These are phyloP conservation scores for Ecdyonurus torrentis DNA, from an alignment of 2,888 invertebrate genomes.

Conservation along the genomic window DNA sequence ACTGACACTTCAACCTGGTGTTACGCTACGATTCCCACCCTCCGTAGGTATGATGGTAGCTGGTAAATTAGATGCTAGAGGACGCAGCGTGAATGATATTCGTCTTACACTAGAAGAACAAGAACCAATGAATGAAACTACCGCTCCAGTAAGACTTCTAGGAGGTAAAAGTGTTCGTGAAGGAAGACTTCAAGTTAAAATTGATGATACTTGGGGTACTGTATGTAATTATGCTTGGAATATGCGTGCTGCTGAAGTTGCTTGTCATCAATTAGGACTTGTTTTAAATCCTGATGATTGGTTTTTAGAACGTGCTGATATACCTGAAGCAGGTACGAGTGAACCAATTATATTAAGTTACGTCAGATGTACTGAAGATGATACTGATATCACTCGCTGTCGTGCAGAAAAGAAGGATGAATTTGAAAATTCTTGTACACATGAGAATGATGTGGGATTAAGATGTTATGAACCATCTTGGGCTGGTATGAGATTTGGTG, in stretches of 20 bases:
- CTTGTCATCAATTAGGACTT: slow-evolving; percentile 87
- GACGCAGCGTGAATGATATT: slow-evolving; percentile 62
- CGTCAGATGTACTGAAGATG: slow-evolving; percentile 79
- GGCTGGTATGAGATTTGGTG: slow-evolving; percentile 85
- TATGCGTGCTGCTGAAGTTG: slow-evolving; percentile 74
- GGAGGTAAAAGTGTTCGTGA: slow-evolving; percentile 67
- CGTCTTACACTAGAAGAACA: slow-evolving; percentile 54
- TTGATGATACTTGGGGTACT: slow-evolving; percentile 60
- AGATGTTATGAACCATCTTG: slow-evolving; percentile 82
- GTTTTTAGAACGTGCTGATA: slow-evolving; percentile 65
- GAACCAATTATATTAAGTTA: slow-evolving; percentile 54
- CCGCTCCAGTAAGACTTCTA: slow-evolving; percentile 51
- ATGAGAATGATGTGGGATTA: slow-evolving; percentile 75
- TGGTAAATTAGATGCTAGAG: slow-evolving; percentile 71
- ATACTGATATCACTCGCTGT: slow-evolving; percentile 78
- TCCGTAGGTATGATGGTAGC: slow-evolving; percentile 94
- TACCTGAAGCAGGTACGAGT: slow-evolving; percentile 58
- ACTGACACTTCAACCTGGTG: slow-evolving; percentile 73
- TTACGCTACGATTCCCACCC: slow-evolving; percentile 73
- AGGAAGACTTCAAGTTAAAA: slow-evolving; percentile 58
- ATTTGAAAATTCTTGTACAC: slow-evolving; percentile 77
- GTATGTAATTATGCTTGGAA: slow-evolving; percentile 96
- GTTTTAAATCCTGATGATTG: slow-evolving; percentile 86
- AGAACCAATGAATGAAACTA: slow-evolving; percentile 36
- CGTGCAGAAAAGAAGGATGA: slow-evolving; percentile 55